A percentile compares a stretch with the other conserved stretches of the same genome.
phyloP scores from a whole-genome alignment of 2,888 invertebrate species.

The Andrena fulva region DNA sequence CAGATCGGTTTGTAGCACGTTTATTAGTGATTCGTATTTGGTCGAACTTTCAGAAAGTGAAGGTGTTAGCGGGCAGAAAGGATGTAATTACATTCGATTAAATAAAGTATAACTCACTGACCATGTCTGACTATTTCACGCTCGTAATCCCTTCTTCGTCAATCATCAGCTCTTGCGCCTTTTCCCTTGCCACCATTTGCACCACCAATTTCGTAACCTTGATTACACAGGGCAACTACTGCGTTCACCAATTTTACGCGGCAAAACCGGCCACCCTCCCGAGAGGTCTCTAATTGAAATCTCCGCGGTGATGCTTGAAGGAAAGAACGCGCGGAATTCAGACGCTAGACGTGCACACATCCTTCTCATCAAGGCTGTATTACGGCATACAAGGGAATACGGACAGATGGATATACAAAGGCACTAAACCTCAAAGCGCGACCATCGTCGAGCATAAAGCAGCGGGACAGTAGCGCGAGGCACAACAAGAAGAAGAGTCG shows the following conservation, averaged over 20 bases:
- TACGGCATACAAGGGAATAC: conserved; percentile 46
- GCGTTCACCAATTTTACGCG: not conserved
- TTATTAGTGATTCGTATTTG: not conserved
- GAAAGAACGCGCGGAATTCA: conserved; percentile 61
- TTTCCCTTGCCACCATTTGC: not conserved
- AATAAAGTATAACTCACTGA: not conserved
- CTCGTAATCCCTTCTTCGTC: not conserved
- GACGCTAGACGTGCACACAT: conserved; percentile 44
- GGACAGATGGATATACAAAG: conserved; percentile 41
- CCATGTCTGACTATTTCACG: not conserved
- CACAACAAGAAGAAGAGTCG: conserved; percentile 21
- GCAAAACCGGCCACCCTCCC: conserved; percentile 16
- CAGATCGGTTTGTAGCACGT: not conserved
- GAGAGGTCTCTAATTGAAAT: conserved; percentile 42
- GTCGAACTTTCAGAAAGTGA: not conserved
- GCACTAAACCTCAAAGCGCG: conserved; percentile 52
- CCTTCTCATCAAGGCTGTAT: conserved; percentile 63
- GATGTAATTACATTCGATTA: not conserved
- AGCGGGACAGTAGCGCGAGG: conserved; percentile 27
- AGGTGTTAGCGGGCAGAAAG: not conserved
- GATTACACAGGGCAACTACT: not conserved
- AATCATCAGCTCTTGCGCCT: not conserved
- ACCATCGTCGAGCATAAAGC: conserved; percentile 7
- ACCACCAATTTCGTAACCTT: not conserved
- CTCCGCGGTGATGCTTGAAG: conserved; percentile 45